Evolutionary conservation across 2,113 vertebrate species (phyloP).

Genomic region (Ciconia boyciana): DNA sequence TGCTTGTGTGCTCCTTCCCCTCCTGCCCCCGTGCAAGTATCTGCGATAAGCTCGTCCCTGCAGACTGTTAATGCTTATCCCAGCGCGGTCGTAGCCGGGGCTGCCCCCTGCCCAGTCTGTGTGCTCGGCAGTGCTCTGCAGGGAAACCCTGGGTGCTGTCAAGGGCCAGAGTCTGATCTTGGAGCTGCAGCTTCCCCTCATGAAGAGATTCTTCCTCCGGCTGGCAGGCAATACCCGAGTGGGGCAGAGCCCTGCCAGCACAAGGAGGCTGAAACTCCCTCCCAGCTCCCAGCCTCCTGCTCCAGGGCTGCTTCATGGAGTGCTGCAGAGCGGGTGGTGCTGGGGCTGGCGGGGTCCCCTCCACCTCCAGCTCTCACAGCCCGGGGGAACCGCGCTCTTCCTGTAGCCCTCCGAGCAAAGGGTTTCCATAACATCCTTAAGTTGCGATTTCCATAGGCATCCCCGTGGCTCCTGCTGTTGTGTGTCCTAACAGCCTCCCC

Average conservation of each 20-base stretch:
- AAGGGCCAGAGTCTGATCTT: neutral
- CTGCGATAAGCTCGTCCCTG: neutral
- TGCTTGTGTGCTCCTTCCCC: neutral
- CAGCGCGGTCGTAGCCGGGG: fast-evolving
- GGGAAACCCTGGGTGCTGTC: fast-evolving
- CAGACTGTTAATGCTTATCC: neutral
- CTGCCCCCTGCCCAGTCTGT: neutral
- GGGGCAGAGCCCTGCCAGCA: neutral
- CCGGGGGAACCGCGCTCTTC: fast-evolving
- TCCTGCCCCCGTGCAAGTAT: neutral
- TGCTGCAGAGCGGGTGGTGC: neutral
- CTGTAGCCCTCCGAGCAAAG: neutral
- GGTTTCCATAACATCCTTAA: neutral
- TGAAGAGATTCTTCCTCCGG: neutral
- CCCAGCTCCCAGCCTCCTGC: neutral
- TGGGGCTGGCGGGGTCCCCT: neutral
- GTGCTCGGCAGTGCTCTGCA: neutral
- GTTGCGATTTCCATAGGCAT: neutral
- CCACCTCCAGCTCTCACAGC: neutral
- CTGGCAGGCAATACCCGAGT: fast-evolving
- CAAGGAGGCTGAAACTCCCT: neutral
- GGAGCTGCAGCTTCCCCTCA: neutral
- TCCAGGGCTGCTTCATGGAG: neutral
- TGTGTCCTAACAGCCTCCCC: neutral
- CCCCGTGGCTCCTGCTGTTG: neutral